Base-by-base conservation (phyloP, 2,797 vertebrate species). In the Anableps anableps region DNA sequence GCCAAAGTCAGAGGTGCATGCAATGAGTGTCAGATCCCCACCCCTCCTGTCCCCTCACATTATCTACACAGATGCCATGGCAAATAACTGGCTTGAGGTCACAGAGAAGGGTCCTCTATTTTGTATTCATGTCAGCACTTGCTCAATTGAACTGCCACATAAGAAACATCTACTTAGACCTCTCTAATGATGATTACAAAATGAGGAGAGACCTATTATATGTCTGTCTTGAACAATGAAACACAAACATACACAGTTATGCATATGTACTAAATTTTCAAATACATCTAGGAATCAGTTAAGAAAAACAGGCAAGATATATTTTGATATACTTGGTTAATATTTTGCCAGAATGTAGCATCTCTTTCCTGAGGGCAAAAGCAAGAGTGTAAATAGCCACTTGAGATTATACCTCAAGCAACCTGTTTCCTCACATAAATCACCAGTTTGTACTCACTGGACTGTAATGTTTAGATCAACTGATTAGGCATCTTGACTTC, bases 201-300 rank as follows among this genome's bases (percentile, higher is more conserved):
- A 90, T 75, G 50, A 91, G 77, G 84, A 81, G 78, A 84, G 68
- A 85, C 84, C 79, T 83, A 85, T 82, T 86, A 85, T 88, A 83
- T 78, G 73, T 89, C 75, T 74, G 60, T 79, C 79, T 76, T 38
- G 72, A 66, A 79, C 36, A 51, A 73, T 51, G 41, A 71, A 83
- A 73, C 34, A 76, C 79, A 80, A 51, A 55, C 75, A 82, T 74
- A 84, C 76, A 68, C 70, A 87, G 38, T 51, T 72, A 83, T 58
- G 60, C 21, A 78, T 73, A 83, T 74, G 23, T 78, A 86, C 80
- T 75, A 86, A 88, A 91, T 17, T 76, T 79, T 80, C 55, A 74
- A 86, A 93, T 93, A 88, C 92, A 92, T 93, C 93, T 94, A 91
- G 88, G 92, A 94, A 90, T 91, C 93, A 95, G 94, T 95, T 93